Conservation (phyloP, 2,113 vertebrate species). For the Eupsittula cactorum region DNA sequence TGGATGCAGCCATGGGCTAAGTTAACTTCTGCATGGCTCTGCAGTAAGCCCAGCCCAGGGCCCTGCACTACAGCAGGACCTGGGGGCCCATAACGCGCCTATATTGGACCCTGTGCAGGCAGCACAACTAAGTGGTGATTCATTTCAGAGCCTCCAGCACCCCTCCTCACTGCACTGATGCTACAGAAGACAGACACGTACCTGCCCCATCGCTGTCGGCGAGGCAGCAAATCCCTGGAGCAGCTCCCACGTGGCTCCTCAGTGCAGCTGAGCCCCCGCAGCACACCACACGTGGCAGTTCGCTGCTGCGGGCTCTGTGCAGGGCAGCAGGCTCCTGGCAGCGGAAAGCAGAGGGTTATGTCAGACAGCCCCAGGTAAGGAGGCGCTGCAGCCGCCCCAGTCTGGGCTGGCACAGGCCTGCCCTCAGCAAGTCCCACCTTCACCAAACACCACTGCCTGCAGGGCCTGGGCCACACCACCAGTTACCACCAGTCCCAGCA, state of each 20-base stretch:
- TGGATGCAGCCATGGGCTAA: neutral
- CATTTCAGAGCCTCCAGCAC: neutral
- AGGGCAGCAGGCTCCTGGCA: neutral
- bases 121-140: neutral
- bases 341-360: neutral
- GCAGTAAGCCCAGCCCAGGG: neutral
- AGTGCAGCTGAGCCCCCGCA: neutral
- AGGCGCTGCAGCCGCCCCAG: neutral
- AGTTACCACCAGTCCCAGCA: neutral
- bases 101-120: accelerated
- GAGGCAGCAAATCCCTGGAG: accelerated
- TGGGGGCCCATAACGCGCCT: neutral
- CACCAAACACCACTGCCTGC: neutral
- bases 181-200: neutral
- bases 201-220: neutral
- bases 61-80: no score
- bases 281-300: accelerated
- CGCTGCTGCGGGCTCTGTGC: accelerated
- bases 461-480: neutral
- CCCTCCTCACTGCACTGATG: neutral
- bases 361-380: neutral
- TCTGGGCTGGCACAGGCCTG: neutral
- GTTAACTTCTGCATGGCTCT: neutral
- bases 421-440: neutral
- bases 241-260: neutral